These are phyloP conservation scores for Anguilla japonica DNA, from an alignment of 2,113 vertebrate species.

Conservation along the genomic window DNA sequence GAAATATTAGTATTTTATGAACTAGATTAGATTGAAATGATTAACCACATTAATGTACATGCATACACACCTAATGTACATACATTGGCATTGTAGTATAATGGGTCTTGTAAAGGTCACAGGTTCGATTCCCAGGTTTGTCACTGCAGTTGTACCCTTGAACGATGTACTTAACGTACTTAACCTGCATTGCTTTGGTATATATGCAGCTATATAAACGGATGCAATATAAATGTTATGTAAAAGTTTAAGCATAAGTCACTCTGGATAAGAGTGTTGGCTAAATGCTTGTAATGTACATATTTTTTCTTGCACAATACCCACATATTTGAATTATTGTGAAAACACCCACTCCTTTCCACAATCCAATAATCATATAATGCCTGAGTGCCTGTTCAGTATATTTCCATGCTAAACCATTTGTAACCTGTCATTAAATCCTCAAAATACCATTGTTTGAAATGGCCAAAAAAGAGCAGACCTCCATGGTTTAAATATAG, in stretches of 20 bases:
- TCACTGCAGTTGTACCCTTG: too few species aligned
- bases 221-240: too few species aligned
- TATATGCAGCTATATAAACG: too few species aligned
- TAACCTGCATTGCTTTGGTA: too few species aligned
- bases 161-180: too few species aligned
- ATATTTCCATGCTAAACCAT: neutral
- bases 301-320: neutral
- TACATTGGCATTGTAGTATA: too few species aligned
- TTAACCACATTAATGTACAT: neutral
- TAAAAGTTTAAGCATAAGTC: too few species aligned
- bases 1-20: neutral
- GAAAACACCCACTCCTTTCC: neutral
- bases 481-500: neutral
- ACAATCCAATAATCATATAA: neutral
- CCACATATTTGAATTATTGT: neutral
- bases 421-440: neutral
- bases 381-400: neutral
- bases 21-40: neutral
- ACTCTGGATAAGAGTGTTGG: too few species aligned
- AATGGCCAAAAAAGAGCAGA: neutral
- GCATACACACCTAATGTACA: too few species aligned
- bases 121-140: too few species aligned
- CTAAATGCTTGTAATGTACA: neutral
- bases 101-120: too few species aligned
- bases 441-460: neutral